Evolutionary conservation across 53 echinoderm and acorn worm species (phyloP).

Genomic region (Echinometra lucunter): DNA sequence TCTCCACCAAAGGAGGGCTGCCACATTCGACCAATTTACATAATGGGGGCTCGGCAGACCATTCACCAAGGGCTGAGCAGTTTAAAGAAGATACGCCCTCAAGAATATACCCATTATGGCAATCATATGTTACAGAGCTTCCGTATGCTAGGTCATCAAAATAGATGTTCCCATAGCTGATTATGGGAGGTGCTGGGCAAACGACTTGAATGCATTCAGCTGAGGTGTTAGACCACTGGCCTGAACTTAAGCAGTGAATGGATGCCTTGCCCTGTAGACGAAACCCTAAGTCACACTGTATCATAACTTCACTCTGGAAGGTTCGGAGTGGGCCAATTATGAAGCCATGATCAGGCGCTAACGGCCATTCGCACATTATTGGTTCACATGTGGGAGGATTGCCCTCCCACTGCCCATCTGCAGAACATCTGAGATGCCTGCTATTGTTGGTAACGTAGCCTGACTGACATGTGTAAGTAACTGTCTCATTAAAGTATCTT

Average conservation of each 20-base stretch:
- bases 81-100: conserved; percentile 50
- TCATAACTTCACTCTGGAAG: conserved; percentile 64
- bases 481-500: conserved; percentile 68
- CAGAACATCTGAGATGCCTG: conserved; percentile 50
- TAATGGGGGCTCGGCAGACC: conserved; percentile 66
- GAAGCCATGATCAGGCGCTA: conserved; percentile 71
- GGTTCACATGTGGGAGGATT: conserved; percentile 73
- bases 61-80: conserved; percentile 71
- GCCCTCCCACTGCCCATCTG: conserved; percentile 73
- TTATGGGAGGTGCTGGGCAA: conserved; percentile 58
- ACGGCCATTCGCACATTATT: conserved; percentile 74
- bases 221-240: conserved; percentile 72
- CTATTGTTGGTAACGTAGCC: conserved; percentile 69
- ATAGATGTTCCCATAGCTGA: conserved; percentile 61
- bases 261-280: conserved; percentile 65
- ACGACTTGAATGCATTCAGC: conserved; percentile 45
- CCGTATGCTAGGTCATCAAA: conserved; percentile 27
- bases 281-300: conserved; percentile 74
- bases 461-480: conserved; percentile 77
- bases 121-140: conserved; percentile 65
- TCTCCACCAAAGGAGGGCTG: conserved; percentile 51
- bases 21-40: conserved; percentile 81
- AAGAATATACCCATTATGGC: conserved; percentile 78
- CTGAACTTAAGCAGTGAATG: conserved; percentile 70
- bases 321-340: conserved; percentile 63